Base-by-base conservation (phyloP, 1,140 invertebrate species). In the Drosophila miranda region DNA sequence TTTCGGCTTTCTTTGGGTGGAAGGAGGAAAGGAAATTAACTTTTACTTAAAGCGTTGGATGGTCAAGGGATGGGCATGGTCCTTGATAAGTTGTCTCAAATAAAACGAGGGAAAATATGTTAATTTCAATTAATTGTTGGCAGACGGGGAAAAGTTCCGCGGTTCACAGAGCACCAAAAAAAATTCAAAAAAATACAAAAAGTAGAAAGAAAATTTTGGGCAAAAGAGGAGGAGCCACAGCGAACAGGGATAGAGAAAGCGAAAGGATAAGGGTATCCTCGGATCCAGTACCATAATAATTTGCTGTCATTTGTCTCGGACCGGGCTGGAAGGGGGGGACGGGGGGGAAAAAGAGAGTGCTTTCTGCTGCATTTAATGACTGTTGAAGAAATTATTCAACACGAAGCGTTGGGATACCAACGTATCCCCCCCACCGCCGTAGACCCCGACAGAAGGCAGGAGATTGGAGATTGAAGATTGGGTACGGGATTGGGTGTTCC, bases 111-210 rank as follows among this genome's bases (percentile, higher is more conserved):
- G 70, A 70, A 84, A 84, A 84, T 80, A 84, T 84, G 80, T 86
- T 84, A 84, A 80, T 84, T 84, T 86, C 81, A 86, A 84, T 84
- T 84, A 84, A 84, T 84, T 84, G 81, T 80, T 77, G 72, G 80
- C 72, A 66, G 51, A 14, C 23, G 62, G 51, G 21, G 52, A 61
- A 72, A 61, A 78, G 63, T 68, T 67, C 7, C 30, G 34, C 11
- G 34, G 34, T 38, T 38, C 34, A 38, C 34, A 56, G 26, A 56
- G 43, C 19, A 52, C 21, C 34, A 19, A 49, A 61, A 73, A 60
- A 58, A 75, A 57, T 13, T 13, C 13, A 44, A 51, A 30, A 23
- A 28, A 57, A 34, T 14, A 28, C 43, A 64, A 21, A 30, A 50
- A 34, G 26, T 26, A 11, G 28, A 61, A 66, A 42, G 42, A 68